phyloP scores from a whole-genome alignment of 2,797 vertebrate species.

The Parauchenoglanis ngamensis region DNA sequence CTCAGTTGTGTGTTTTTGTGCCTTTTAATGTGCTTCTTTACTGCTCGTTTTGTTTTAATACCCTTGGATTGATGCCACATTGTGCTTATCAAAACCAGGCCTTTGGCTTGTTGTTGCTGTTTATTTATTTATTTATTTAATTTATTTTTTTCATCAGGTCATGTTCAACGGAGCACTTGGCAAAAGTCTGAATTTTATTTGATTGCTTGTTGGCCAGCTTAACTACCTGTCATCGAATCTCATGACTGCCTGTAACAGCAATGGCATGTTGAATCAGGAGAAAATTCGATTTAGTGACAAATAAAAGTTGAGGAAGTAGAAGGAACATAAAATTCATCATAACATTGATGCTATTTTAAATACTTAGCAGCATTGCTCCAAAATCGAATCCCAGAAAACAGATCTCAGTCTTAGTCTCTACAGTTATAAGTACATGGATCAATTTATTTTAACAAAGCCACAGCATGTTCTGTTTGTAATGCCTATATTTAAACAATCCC shows the following conservation, averaged over 20 bases:
- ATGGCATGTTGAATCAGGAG: constrained; percentile 40
- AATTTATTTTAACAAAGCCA: constrained; percentile 29
- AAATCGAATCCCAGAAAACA: background rate
- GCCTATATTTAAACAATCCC: constrained; percentile 53
- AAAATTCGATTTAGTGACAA: constrained; percentile 48
- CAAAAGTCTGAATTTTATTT: constrained; percentile 57
- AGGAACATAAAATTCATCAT: background rate
- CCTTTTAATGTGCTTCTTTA: constrained; percentile 59
- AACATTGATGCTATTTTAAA: background rate
- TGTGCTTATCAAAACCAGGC: constrained; percentile 59
- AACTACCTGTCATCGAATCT: constrained; percentile 57
- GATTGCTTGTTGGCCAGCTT: constrained; percentile 57
- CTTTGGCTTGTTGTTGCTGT: constrained; percentile 34
- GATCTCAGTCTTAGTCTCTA: background rate
- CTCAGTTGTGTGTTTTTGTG: constrained; percentile 51
- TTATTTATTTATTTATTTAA: background rate
- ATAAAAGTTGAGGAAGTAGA: constrained; percentile 6
- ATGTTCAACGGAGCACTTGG: constrained; percentile 64
- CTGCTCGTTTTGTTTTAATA: constrained; percentile 52
- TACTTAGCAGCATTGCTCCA: background rate
- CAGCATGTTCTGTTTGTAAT: constrained; percentile 43
- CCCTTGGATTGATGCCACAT: constrained; percentile 58
- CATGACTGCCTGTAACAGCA: constrained; percentile 40
- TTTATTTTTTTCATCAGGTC: constrained; percentile 58
- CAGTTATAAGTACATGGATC: background rate